These are phyloP conservation scores for Aricia artaxerxes DNA, from an alignment of 2,888 invertebrate genomes.

Conservation along the genomic window DNA sequence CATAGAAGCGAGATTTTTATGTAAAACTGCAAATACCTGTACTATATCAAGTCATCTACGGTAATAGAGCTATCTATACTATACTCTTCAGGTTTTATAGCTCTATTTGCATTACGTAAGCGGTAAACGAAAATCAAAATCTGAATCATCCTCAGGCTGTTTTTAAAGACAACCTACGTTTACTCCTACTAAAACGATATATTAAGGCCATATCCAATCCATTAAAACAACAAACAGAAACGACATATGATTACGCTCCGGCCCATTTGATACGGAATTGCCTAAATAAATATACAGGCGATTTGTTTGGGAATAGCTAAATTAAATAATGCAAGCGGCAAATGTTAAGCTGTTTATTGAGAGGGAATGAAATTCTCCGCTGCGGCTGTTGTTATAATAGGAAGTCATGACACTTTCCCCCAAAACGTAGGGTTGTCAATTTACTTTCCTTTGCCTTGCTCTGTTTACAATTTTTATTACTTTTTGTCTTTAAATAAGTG, in stretches of 20 bases:
- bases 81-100: background rate
- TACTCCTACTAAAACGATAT: background rate
- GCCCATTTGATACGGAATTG: background rate
- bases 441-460: background rate
- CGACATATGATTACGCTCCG: background rate
- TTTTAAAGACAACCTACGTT: background rate
- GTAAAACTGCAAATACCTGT: slow-evolving; percentile 25
- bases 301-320: slow-evolving; percentile 23
- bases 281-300: background rate
- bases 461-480: background rate
- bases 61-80: slow-evolving; percentile 4
- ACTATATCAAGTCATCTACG: slow-evolving; percentile 11
- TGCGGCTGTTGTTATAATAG: slow-evolving; percentile 36
- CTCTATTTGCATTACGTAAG: background rate
- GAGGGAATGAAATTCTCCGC: slow-evolving; percentile 37
- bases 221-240: background rate
- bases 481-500: background rate
- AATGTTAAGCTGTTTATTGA: slow-evolving; percentile 39
- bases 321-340: slow-evolving; percentile 37
- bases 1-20: slow-evolving; percentile 22
- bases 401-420: slow-evolving; percentile 15
- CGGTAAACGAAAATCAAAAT: background rate
- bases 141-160: background rate
- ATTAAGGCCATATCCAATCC: background rate
- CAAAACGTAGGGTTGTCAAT: slow-evolving; percentile 1